These are phyloP conservation scores for Microtus agrestis DNA, from an alignment of 2,797 vertebrate species.

Conservation along the genomic window DNA sequence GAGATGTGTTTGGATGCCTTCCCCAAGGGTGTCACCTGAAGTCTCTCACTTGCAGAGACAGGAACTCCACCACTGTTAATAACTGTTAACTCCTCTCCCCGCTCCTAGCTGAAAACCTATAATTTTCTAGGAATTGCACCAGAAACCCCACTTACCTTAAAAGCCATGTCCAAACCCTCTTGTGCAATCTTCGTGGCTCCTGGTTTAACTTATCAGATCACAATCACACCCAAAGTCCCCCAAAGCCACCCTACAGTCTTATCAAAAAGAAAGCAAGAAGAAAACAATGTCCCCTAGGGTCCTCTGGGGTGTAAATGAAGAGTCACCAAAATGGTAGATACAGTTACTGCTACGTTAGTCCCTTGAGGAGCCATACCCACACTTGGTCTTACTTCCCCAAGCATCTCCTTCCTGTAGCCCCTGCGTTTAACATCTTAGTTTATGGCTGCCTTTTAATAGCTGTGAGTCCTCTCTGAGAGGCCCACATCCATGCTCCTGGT, in stretches of 20 bases:
- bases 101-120: neutral
- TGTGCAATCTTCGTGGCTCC: neutral
- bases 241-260: neutral
- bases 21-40: neutral
- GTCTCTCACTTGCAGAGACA: neutral
- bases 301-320: neutral
- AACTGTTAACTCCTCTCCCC: neutral
- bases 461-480: neutral
- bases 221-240: neutral
- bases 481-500: neutral
- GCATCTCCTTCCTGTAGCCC: neutral
- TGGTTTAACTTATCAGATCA: neutral
- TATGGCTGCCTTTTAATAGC: too few relatives aligned
- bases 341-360: neutral
- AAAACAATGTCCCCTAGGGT: neutral
- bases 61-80: neutral
- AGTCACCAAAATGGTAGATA: neutral
- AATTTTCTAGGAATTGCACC: neutral
- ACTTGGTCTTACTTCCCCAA: neutral
- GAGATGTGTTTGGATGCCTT: neutral
- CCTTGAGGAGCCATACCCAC: neutral
- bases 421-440: neutral
- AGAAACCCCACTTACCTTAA: neutral
- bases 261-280: neutral
- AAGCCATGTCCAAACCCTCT: neutral